phyloP scores from a whole-genome alignment of 2,888 invertebrate genomes.

The Fragum fragum region DNA sequence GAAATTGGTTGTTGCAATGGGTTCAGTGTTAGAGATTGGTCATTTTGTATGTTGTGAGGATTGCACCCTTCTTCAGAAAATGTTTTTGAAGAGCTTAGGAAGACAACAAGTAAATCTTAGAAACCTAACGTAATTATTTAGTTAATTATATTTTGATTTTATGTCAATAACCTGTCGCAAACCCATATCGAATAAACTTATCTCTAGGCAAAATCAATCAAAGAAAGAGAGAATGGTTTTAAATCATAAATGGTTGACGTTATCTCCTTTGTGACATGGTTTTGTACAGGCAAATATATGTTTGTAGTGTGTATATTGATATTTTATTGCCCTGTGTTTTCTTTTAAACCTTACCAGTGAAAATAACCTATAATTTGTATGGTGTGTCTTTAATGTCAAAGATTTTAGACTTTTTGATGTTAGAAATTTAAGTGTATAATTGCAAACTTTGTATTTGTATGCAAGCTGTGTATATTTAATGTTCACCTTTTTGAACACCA shows the following conservation, averaged over 20 bases:
- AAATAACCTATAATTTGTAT: constrained; percentile 20
- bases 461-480: not conserved
- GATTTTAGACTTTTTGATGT: constrained; percentile 2
- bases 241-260: constrained; percentile 20
- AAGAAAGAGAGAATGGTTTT: not conserved
- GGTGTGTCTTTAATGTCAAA: constrained; percentile 24
- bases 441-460: not conserved
- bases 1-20: too few species aligned
- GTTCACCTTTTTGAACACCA: too few species aligned
- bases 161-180: not conserved
- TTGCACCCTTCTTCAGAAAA: too few species aligned
- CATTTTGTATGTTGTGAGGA: too few species aligned
- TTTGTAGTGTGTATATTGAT: not conserved
- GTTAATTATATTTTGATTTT: too few species aligned
- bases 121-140: too few species aligned
- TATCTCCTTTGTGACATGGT: constrained; percentile 8
- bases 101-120: too few species aligned
- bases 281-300: constrained; percentile 8
- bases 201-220: not conserved
- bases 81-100: too few species aligned
- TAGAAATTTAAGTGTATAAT: constrained; percentile 15
- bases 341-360: constrained; percentile 10
- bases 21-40: too few species aligned
- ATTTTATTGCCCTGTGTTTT: constrained; percentile 19
- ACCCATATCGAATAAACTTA: not conserved